Evolutionary conservation across 2,797 vertebrate species (phyloP).

Genomic region (Parambassis ranga): DNA sequence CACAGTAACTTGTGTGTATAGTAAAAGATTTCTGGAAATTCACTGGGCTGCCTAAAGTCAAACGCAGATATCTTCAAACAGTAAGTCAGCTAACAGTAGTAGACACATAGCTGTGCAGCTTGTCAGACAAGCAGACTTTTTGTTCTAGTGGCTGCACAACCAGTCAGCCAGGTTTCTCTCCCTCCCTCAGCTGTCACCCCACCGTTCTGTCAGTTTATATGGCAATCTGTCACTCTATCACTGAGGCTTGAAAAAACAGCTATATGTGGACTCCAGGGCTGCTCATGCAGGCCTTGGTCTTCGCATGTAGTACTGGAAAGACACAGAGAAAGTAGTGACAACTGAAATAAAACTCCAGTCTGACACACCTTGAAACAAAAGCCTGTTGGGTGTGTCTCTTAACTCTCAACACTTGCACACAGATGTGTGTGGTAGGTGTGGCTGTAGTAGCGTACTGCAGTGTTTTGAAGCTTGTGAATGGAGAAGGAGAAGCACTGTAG

Average conservation of each 20-base stretch:
- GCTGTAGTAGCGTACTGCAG: constrained; percentile 30
- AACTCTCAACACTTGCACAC: constrained; percentile 23
- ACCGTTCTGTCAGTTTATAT: not conserved
- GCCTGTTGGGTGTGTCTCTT: constrained; percentile 58
- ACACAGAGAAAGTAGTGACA: not conserved
- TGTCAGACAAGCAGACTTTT: constrained; percentile 17
- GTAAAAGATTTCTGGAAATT: too few species aligned
- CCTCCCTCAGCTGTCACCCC: not conserved
- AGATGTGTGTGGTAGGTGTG: constrained; percentile 24
- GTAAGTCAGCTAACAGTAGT: not conserved
- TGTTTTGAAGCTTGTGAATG: constrained; percentile 53
- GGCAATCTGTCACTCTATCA: constrained; percentile 4
- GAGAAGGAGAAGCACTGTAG: constrained; percentile 21
- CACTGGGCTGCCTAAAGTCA: too few species aligned
- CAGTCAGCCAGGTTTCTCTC: not conserved
- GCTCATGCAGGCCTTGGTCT: constrained; percentile 30
- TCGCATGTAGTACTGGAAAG: constrained; percentile 36
- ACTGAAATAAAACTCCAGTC: not conserved
- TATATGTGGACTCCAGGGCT: constrained; percentile 53
- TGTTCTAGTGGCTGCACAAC: not conserved
- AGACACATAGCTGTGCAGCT: constrained; percentile 3
- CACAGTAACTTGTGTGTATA: too few species aligned
- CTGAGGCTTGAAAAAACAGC: constrained; percentile 16
- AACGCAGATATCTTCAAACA: not conserved
- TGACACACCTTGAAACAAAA: constrained; percentile 66